Evolutionary conservation across 2,888 invertebrate genomes (phyloP).

Genomic region (Buathra laborator): DNA sequence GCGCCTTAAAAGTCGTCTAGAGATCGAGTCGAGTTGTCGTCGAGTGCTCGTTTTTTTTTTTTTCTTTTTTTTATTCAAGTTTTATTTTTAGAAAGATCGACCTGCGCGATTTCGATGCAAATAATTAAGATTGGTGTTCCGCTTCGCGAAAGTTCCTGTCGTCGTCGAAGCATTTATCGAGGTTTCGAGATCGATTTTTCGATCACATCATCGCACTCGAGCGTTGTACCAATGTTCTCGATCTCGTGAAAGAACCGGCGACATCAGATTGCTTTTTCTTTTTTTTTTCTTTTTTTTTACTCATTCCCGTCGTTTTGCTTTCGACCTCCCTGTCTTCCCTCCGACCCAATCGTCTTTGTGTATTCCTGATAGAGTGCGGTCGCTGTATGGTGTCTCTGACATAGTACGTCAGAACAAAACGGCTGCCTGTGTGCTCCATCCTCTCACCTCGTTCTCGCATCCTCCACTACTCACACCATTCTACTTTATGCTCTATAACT

Average conservation of each 20-base stretch:
- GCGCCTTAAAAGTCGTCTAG: no score
- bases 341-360: constrained; percentile 49
- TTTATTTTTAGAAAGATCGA: neutral
- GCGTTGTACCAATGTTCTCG: constrained; percentile 15
- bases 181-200: neutral
- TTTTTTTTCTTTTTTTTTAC: constrained; percentile 17
- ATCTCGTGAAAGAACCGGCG: constrained; percentile 17
- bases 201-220: neutral
- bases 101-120: neutral
- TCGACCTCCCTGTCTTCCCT: constrained; percentile 48
- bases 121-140: neutral
- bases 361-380: constrained; percentile 59
- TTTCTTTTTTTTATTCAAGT: no score
- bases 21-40: no score
- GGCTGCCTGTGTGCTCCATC: constrained; percentile 34
- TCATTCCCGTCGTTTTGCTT: constrained; percentile 44
- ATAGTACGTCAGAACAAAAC: constrained; percentile 52
- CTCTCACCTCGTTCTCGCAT: constrained; percentile 43
- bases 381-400: constrained; percentile 40
- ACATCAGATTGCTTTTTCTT: constrained; percentile 30
- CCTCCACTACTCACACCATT: constrained; percentile 33
- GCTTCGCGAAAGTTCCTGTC: neutral
- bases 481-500: constrained; percentile 35
- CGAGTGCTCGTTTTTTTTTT: no score
- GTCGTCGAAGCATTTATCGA: neutral